Evolutionary conservation across 2,888 invertebrate species (phyloP), one percentile per base, ranked within the genome.

Genomic region (Lissonota sp.): DNA sequence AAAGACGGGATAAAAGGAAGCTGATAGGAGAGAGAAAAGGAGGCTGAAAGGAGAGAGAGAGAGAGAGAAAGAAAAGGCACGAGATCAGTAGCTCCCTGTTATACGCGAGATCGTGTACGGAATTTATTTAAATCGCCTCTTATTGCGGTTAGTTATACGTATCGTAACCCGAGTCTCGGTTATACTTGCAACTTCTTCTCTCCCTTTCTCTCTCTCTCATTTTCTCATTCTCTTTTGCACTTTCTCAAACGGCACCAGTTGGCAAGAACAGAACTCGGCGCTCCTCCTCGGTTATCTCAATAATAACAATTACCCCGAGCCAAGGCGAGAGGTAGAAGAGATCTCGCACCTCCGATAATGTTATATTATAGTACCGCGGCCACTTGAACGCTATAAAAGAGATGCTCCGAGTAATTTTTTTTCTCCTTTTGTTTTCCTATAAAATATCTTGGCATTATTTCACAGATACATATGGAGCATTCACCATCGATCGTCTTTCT

Each of bases 61-160:
- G 26, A 26, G 5, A 40, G 10, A 63, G 42, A 26, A 12, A 51
- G 53, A 63, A 37, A 37, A 71, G 72, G 79, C 67, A 49, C 58
- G 73, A 72, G 74, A 60, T 73, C 69, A 60, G 78, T 78, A 79
- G 85, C 85, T 85, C 84, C 84, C 85, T 85, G 85, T 85, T 85
- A 84, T 81, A 85, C 85, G 83, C 85, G 78, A 77, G 75, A 80
- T 76, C 83, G 80, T 84, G 80, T 80, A 73, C 72, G 78, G 80
- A 86, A 87, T 87, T 87, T 87, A 87, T 87, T 84, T 80, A 85
- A 85, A 87, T 87, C 84, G 84, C 84, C 80, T 87, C 85, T 84
- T 83, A 84, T 83, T 80, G 84, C 83, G 79, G 85, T 87, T 86
- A 86, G 85, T 87, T 86, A 87, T 83, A 77, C 76, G 81, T 76